A percentile compares a stretch with the other conserved stretches of the same genome.
phyloP scores from a whole-genome alignment of 2,888 invertebrate genomes.

The Himalopsyche tibetana region DNA sequence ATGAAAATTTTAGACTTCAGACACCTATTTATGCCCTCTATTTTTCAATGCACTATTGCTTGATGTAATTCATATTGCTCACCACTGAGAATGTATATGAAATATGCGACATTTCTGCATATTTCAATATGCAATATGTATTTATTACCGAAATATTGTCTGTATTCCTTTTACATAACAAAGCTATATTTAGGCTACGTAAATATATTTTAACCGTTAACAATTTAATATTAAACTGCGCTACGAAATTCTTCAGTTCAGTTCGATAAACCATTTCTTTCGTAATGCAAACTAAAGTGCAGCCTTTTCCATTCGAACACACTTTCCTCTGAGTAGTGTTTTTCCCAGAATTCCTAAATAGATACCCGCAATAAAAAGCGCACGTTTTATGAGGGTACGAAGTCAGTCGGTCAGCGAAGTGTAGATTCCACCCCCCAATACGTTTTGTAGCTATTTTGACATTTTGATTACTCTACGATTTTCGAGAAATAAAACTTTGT shows the following conservation, averaged over 20 bases:
- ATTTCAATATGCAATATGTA: no score
- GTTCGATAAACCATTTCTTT: background rate
- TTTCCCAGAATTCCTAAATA: background rate
- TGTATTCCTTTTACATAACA: no score
- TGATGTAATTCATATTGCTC: no score
- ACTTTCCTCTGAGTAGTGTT: background rate
- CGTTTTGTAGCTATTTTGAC: background rate
- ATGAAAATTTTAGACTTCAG: no score
- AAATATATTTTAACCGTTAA: background rate
- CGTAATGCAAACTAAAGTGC: background rate
- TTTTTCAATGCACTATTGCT: no score
- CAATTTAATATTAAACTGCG: background rate
- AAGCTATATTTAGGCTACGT: no score
- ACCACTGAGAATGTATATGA: no score
- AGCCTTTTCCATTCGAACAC: background rate
- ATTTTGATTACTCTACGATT: background rate
- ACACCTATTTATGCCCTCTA: no score
- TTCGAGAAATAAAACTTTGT: background rate
- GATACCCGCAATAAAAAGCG: constrained; percentile 17
- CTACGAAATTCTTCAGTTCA: background rate
- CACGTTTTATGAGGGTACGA: constrained; percentile 1
- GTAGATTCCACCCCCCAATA: background rate
- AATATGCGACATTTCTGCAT: no score
- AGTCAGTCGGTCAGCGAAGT: background rate
- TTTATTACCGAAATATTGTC: no score